A percentile compares a stretch with the other conserved stretches of the same genome.
These are phyloP conservation scores for Pentalonia nigronervosa DNA, from an alignment of 1,140 invertebrate species.

Conservation along the genomic window DNA sequence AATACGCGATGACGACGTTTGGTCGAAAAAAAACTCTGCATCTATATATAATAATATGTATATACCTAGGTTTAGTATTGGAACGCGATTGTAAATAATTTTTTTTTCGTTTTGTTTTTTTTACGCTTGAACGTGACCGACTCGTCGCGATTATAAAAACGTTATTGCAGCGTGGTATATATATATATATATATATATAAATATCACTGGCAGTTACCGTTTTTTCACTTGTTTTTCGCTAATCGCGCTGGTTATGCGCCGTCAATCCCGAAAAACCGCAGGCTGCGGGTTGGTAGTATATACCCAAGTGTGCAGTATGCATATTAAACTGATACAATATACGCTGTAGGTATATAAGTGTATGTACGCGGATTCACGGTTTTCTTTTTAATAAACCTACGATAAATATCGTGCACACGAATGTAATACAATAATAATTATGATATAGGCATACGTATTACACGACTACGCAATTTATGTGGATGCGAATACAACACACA, in stretches of 20 bases:
- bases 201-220: background rate
- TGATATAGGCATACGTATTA: background rate
- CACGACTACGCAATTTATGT: background rate
- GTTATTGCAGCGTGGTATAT: background rate
- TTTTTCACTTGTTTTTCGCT: background rate
- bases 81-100: background rate
- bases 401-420: background rate
- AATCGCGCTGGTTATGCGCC: background rate
- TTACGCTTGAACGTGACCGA: background rate
- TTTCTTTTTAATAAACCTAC: background rate
- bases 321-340: background rate
- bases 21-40: background rate
- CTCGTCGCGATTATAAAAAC: background rate
- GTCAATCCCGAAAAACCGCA: background rate
- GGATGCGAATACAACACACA: background rate
- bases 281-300: background rate
- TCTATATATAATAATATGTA: background rate
- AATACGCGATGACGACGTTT: background rate
- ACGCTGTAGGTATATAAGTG: background rate
- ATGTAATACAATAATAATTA: background rate
- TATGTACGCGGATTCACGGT: background rate
- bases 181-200: background rate
- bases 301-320: background rate
- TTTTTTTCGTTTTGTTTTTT: slow-evolving; percentile 3
- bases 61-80: background rate